Conservation (phyloP, 1,140 invertebrate genomes). For the Drosophila sp. region DNA sequence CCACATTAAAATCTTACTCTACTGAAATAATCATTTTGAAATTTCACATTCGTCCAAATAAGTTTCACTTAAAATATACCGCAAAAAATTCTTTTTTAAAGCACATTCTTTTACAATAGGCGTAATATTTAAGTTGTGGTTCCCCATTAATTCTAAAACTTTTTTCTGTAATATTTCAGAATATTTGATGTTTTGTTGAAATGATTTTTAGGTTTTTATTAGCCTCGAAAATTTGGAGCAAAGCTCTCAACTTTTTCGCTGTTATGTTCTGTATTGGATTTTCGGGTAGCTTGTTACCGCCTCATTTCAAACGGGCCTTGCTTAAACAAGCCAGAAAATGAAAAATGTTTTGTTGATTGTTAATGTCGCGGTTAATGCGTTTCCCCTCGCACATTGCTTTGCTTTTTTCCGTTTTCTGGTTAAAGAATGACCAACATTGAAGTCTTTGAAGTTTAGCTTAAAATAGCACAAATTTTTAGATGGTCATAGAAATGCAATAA, state of each 20-base stretch:
- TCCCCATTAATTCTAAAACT: slow-evolving; percentile 24
- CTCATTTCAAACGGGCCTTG: slow-evolving; percentile 13
- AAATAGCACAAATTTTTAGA: neutral
- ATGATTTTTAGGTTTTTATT: slow-evolving; percentile 46
- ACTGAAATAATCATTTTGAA: too few relatives aligned
- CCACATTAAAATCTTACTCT: too few relatives aligned
- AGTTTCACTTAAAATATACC: neutral
- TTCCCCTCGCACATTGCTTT: slow-evolving; percentile 19
- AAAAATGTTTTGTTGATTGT: slow-evolving; percentile 68
- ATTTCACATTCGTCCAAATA: neutral
- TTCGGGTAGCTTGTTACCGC: slow-evolving; percentile 18
- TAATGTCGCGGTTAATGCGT: slow-evolving; percentile 66
- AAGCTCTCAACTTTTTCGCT: slow-evolving; percentile 67
- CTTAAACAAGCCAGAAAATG: slow-evolving; percentile 35
- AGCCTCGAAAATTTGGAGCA: slow-evolving; percentile 67
- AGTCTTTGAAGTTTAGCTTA: slow-evolving; percentile 5
- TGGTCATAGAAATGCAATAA: neutral
- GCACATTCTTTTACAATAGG: slow-evolving; percentile 33
- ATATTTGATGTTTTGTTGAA: slow-evolving; percentile 20
- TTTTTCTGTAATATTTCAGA: slow-evolving; percentile 17
- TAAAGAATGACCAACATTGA: neutral
- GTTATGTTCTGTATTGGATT: slow-evolving; percentile 11
- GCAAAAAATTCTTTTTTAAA: slow-evolving; percentile 2
- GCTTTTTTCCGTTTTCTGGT: slow-evolving; percentile 11
- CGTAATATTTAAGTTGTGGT: slow-evolving; percentile 21